Percentiles rank a stretch among this genome's conserved stretches.
These are phyloP conservation scores for Fregetta grallaria DNA, from an alignment of 2,113 vertebrate genomes.

Conservation along the genomic window DNA sequence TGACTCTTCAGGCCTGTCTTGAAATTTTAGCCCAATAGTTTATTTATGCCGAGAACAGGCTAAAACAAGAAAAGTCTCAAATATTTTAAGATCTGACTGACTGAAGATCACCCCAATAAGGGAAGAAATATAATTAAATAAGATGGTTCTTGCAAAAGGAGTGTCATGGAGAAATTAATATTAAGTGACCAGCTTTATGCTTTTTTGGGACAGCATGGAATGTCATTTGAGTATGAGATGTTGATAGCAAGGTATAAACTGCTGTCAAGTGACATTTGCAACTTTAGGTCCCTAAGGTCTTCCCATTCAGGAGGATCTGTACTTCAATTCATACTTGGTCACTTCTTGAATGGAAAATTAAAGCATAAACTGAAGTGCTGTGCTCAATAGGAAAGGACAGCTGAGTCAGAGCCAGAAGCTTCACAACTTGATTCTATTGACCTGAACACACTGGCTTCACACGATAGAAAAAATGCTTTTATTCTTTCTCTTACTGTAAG, in stretches of 20 bases:
- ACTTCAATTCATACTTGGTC: not conserved
- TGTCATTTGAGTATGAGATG: not conserved
- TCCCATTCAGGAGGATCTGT: not conserved
- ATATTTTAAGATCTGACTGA: not conserved
- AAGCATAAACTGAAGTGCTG: not conserved
- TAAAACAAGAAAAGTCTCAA: not conserved
- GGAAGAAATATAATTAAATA: not conserved
- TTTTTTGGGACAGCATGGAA: not conserved
- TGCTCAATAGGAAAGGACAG: not conserved
- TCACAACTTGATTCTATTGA: not conserved
- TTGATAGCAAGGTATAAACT: not conserved
- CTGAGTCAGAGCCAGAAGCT: not conserved
- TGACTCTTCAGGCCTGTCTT: not conserved
- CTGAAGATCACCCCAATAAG: not conserved
- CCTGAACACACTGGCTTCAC: not conserved
- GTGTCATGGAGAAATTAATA: not conserved
- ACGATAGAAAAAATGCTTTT: not conserved
- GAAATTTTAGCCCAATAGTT: not conserved
- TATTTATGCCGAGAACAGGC: not conserved
- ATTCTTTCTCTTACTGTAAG: not conserved
- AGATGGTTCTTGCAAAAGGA: not conserved
- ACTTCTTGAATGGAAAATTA: not conserved
- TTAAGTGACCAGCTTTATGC: not conserved
- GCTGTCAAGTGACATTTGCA: conserved; percentile 5
- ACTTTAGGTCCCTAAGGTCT: not conserved